Evolutionary conservation across 2,113 vertebrate genomes (phyloP).

Genomic region (Callipepla squamata): DNA sequence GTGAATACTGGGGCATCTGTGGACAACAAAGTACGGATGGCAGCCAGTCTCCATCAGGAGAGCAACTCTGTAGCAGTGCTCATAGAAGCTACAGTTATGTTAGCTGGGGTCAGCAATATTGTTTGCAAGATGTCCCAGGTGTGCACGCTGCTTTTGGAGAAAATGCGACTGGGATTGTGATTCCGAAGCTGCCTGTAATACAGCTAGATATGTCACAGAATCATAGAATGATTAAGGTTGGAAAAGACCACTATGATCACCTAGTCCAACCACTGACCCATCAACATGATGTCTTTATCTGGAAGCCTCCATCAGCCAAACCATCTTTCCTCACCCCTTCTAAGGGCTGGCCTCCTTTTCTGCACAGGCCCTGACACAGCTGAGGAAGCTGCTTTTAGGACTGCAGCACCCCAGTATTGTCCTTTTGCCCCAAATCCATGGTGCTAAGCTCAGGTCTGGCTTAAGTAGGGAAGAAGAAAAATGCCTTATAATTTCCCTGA

Average conservation of each 20-base stretch:
- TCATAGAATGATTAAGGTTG: too few species aligned
- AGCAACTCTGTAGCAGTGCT: background rate
- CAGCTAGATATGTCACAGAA: background rate
- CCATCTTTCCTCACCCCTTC: background rate
- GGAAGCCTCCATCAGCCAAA: background rate
- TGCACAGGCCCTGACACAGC: fast-evolving
- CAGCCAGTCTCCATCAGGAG: background rate
- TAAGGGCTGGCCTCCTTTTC: background rate
- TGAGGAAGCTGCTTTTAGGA: background rate
- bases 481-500: background rate
- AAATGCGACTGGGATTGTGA: background rate
- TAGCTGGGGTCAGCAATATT: fast-evolving
- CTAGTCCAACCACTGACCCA: too few species aligned
- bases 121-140: fast-evolving
- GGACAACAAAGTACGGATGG: background rate
- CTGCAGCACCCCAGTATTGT: background rate
- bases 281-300: background rate
- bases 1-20: background rate
- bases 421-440: background rate
- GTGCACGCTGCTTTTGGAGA: background rate
- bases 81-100: background rate
- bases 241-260: too few species aligned
- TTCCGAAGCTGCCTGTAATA: background rate
- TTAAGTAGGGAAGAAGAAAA: background rate
- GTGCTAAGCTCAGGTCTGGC: background rate